Percentiles rank a stretch among this genome's conserved stretches.
Evolutionary conservation across 2,888 invertebrate species (phyloP).

Genomic region (Eulithis testata): DNA sequence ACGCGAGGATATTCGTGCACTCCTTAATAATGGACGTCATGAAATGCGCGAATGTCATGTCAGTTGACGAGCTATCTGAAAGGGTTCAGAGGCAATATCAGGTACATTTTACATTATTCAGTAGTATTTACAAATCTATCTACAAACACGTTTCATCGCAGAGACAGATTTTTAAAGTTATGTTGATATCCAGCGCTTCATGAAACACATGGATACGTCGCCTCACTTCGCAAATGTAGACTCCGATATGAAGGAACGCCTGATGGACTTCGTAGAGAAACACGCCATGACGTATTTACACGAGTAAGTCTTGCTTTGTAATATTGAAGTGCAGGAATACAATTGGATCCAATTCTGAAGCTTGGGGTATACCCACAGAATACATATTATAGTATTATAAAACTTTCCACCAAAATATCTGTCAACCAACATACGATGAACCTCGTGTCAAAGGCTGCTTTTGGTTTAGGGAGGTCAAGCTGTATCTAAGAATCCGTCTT

Average conservation of each 20-base stretch:
- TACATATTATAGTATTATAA: too few species aligned
- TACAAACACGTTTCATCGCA: too few species aligned
- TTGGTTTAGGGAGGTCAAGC: too few species aligned
- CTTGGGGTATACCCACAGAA: background rate
- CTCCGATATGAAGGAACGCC: constrained; percentile 90
- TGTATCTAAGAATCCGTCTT: too few species aligned
- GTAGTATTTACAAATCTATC: background rate
- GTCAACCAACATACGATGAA: too few species aligned
- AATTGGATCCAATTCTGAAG: background rate
- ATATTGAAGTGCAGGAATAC: background rate
- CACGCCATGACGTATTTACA: constrained; percentile 96
- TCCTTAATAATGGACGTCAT: constrained; percentile 87
- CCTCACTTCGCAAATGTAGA: constrained; percentile 86
- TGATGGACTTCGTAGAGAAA: constrained; percentile 97
- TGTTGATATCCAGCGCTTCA: constrained; percentile 79
- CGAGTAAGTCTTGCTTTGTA: constrained; percentile 82
- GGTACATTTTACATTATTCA: constrained; percentile 51
- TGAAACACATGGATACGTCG: constrained; percentile 89
- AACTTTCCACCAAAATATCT: too few species aligned
- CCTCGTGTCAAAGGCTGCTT: too few species aligned
- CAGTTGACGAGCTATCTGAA: constrained; percentile 94
- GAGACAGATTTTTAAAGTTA: background rate
- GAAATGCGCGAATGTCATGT: constrained; percentile 84
- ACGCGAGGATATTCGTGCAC: constrained; percentile 88
- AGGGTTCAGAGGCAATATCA: constrained; percentile 96